Conservation (phyloP, 2,888 invertebrate species). For the Lissocephala sabroskyi region DNA sequence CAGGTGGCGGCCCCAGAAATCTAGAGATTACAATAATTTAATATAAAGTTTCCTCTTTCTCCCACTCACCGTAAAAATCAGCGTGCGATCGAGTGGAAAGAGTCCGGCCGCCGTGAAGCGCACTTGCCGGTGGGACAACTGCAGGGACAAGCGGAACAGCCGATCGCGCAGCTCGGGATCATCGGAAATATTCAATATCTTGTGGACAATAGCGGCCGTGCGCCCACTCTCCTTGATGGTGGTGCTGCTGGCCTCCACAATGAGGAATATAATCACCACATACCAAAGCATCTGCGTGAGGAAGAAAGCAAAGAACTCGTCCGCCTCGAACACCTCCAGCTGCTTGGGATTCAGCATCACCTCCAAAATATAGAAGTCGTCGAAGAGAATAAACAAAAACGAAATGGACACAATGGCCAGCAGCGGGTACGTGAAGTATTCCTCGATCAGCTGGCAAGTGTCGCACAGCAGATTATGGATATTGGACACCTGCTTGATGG, state of each 20-base stretch:
- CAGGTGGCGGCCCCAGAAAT: constrained; percentile 71
- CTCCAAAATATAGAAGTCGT: constrained; percentile 68
- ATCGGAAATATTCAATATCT: constrained; percentile 66
- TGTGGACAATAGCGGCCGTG: constrained; percentile 65
- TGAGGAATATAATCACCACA: constrained; percentile 63
- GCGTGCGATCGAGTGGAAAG: constrained; percentile 70
- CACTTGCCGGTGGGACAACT: constrained; percentile 67
- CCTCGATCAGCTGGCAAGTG: constrained; percentile 66
- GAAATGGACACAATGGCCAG: constrained; percentile 69
- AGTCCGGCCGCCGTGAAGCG: constrained; percentile 71
- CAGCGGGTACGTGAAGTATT: constrained; percentile 68
- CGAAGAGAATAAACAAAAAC: constrained; percentile 69
- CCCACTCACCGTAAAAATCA: constrained; percentile 69
- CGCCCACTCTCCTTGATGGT: constrained; percentile 62
- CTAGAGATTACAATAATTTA: constrained; percentile 31
- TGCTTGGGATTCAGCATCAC: constrained; percentile 64
- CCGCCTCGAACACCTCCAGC: constrained; percentile 58
- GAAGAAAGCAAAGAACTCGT: constrained; percentile 69
- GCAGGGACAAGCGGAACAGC: constrained; percentile 66
- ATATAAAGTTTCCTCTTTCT: not conserved
- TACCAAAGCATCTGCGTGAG: constrained; percentile 68
- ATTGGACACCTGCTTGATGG: constrained; percentile 65
- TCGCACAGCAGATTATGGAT: constrained; percentile 69
- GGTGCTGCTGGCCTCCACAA: constrained; percentile 66
- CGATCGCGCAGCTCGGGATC: constrained; percentile 62